phyloP scores from a whole-genome alignment of 64 coral and sea anemone genomes.

The Porites lutea region DNA sequence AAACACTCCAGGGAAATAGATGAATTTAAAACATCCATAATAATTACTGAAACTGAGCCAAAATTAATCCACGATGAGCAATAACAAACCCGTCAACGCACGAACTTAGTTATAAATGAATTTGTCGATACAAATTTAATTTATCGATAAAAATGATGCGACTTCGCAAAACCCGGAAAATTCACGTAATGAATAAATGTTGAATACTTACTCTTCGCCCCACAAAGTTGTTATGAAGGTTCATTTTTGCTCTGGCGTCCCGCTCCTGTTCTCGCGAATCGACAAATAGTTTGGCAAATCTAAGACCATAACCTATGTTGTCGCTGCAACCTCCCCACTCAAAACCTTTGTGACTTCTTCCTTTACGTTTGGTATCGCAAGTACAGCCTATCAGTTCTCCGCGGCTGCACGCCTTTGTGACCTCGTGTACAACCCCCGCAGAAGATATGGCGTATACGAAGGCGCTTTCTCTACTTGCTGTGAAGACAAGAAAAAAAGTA shows the following conservation, averaged over 20 bases:
- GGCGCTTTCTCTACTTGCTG: slow-evolving; percentile 90
- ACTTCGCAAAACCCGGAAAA: neutral
- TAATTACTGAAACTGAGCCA: neutral
- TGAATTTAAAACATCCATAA: slow-evolving; percentile 23
- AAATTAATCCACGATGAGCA: neutral
- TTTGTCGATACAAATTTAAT: neutral
- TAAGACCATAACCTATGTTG: slow-evolving; percentile 87
- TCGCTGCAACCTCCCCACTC: slow-evolving; percentile 98
- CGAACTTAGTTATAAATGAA: neutral
- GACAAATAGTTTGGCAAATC: slow-evolving; percentile 90
- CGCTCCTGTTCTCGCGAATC: slow-evolving; percentile 90
- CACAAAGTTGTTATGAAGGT: slow-evolving; percentile 97
- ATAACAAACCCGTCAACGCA: neutral
- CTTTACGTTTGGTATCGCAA: slow-evolving; percentile 68
- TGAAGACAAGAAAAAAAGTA: neutral
- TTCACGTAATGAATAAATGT: neutral
- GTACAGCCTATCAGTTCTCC: slow-evolving; percentile 87
- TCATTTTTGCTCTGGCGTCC: slow-evolving; percentile 91
- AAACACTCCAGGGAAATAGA: slow-evolving; percentile 25
- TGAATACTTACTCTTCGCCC: slow-evolving; percentile 81
- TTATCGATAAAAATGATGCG: no score
- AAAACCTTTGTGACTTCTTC: slow-evolving; percentile 81
- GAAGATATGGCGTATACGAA: slow-evolving; percentile 96
- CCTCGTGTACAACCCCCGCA: slow-evolving; percentile 96
- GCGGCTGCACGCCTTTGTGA: slow-evolving; percentile 86